Percentiles rank a stretch among this genome's conserved stretches.
phyloP scores from a whole-genome alignment of 2,113 vertebrate species.

The Hylia prasina region DNA sequence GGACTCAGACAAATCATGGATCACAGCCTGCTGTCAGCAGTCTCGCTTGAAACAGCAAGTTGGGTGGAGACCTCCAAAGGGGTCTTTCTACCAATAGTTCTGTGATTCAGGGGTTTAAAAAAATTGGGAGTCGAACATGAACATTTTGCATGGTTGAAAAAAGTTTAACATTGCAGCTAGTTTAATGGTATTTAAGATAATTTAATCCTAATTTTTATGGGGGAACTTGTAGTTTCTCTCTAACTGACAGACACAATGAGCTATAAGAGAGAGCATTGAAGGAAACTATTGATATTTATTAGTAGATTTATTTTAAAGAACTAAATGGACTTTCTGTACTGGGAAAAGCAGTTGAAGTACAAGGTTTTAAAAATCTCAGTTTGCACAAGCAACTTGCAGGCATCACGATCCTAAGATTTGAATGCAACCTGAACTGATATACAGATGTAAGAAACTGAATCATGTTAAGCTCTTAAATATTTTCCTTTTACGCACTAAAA shows the following conservation, averaged over 20 bases:
- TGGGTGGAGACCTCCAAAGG: neutral
- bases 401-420: neutral
- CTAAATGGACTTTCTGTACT: neutral
- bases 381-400: neutral
- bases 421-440: neutral
- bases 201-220: neutral
- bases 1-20: neutral
- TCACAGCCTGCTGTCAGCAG: rapidly evolving
- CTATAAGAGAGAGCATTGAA: neutral
- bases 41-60: neutral
- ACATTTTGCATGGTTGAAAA: neutral
- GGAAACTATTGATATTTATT: neutral
- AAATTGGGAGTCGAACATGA: neutral
- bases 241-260: neutral
- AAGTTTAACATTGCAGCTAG: neutral
- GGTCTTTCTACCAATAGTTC: neutral
- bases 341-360: neutral
- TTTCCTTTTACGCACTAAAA: neutral
- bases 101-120: neutral
- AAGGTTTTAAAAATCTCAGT: neutral
- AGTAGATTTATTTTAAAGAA: neutral
- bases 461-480: neutral
- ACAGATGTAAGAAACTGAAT: neutral
- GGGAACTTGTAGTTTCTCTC: neutral
- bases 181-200: neutral